phyloP scores from a whole-genome alignment of 2,888 invertebrate species.

The Noctua fimbriata region DNA sequence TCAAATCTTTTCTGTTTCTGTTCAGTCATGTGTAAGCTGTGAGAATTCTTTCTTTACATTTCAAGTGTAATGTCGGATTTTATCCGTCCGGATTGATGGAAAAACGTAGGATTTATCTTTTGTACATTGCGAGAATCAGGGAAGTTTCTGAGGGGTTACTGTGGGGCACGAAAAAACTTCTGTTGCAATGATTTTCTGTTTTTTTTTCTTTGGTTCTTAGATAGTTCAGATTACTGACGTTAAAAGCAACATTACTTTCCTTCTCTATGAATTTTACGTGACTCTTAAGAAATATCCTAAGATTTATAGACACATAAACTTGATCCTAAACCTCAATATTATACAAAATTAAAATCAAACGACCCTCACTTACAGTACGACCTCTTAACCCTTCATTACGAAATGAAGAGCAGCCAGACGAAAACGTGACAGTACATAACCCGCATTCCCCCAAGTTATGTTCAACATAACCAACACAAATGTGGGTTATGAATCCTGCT shows the following conservation, averaged over 20 bases:
- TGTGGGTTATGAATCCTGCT: constrained; percentile 70
- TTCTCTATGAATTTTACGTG: background rate
- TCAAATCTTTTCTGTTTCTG: constrained; percentile 68
- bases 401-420: constrained; percentile 54
- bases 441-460: constrained; percentile 59
- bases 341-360: constrained; percentile 35
- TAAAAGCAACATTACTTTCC: background rate
- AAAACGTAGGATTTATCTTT: constrained; percentile 22
- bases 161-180: background rate
- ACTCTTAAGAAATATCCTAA: background rate
- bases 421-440: constrained; percentile 70
- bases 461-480: constrained; percentile 62
- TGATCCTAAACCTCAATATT: background rate
- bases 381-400: constrained; percentile 53
- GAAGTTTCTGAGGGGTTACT: background rate
- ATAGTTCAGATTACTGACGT: background rate
- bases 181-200: background rate
- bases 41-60: constrained; percentile 41
- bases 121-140: background rate
- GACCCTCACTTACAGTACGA: constrained; percentile 25
- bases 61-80: constrained; percentile 29
- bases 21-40: constrained; percentile 67
- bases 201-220: background rate
- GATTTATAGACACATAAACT: background rate
- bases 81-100: constrained; percentile 19